Percentiles rank a stretch among this genome's conserved stretches.
Evolutionary conservation across 2,797 vertebrate genomes (phyloP).

Genomic region (Vultur gryphus): DNA sequence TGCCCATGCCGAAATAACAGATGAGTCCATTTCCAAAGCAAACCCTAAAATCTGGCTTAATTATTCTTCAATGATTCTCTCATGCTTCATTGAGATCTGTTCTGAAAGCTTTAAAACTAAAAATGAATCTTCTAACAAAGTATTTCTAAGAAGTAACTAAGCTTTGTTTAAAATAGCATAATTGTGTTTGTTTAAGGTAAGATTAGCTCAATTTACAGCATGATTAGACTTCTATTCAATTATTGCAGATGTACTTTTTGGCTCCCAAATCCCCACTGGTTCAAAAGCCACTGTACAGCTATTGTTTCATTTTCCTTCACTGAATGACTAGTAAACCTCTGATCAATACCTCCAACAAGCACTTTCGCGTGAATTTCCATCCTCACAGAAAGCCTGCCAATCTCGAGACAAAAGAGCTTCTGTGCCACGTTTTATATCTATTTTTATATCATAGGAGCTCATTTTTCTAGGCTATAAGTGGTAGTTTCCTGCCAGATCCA

Average conservation of each 20-base stretch:
- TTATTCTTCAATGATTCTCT: not conserved
- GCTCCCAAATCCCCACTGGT: not conserved
- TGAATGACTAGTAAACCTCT: not conserved
- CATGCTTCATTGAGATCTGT: not conserved
- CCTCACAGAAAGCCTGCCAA: slow-evolving; percentile 6
- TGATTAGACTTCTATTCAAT: not conserved
- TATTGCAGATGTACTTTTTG: not conserved
- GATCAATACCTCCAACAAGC: not conserved
- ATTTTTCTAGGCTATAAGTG: slow-evolving; percentile 61
- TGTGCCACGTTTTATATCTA: slow-evolving; percentile 65
- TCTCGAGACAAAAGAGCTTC: slow-evolving; percentile 24
- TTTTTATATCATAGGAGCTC: slow-evolving; percentile 65
- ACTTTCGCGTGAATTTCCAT: not conserved
- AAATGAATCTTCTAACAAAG: not conserved
- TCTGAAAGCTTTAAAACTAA: not conserved
- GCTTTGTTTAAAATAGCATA: not conserved
- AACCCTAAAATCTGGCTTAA: not conserved
- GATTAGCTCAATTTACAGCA: not conserved
- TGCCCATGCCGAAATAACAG: not conserved
- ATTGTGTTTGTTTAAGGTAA: not conserved
- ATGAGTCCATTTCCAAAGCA: not conserved
- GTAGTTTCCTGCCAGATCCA: slow-evolving; percentile 67
- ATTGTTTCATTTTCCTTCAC: not conserved
- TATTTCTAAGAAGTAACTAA: not conserved
- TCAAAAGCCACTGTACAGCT: not conserved